Evolutionary conservation across 1,140 invertebrate genomes (phyloP), one percentile per base, ranked within the genome.

Genomic region (Frieseomelitta varia): DNA sequence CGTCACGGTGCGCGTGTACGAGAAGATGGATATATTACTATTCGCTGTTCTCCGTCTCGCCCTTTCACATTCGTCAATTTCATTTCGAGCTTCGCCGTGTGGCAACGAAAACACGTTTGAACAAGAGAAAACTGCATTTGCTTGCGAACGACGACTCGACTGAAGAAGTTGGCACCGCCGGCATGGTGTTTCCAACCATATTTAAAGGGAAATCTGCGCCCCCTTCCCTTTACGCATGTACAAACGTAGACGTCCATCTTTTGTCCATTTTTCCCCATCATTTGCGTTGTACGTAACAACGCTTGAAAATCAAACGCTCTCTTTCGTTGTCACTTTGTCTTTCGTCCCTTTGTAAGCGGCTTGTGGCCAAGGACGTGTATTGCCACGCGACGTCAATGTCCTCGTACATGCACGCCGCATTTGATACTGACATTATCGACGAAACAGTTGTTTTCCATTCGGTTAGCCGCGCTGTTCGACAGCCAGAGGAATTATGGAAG

Each of bases 401-500:
- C 68, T 73, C 79, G n/a, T 55, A 61, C 69, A 51, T 69, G n/a
- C 55, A 24, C 68, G 72, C 80, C 39, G 39, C n/a, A 53, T 76
- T 82, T 56, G 80, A 82, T 61, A 76, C 72, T 82, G 72, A 82
- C 73, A 76, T 82, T 82, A 82, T 82, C 80, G 80, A 67, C 61
- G 72, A 68, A 76, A 76, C 61, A 67, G 76, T 76, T 82, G 80
- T 82, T 76, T 76, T 51, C 27, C 61, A 67, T 76, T 75, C 58
- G 71, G 21, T 65, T 55, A 12, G 24, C 53, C 47, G 21, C 39
- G 56, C 51, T 34, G 2, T n/a, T 79, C 53, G 30, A 47, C 56
- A 14, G 65, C 63, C 21, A 56, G 34, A 58, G 53, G 39, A 72
- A 58, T 79, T 27, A 67, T 11, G 2, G 30, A 67, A 19, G 53